Percentiles rank a stretch among this genome's conserved stretches.
Evolutionary conservation across 2,888 invertebrate genomes (phyloP).

Genomic region (Drosophila longiperda): DNA sequence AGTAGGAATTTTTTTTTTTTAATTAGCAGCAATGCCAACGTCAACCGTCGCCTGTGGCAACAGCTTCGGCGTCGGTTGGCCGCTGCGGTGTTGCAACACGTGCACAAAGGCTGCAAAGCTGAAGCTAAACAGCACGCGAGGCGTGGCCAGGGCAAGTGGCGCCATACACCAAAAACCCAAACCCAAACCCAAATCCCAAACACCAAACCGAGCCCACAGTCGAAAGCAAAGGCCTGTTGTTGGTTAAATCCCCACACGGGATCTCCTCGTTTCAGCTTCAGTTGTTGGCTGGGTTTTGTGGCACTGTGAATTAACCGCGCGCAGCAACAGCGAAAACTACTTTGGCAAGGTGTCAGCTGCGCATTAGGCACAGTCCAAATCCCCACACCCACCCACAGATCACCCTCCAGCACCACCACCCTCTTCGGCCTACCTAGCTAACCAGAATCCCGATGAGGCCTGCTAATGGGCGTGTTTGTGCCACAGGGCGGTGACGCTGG

Average conservation of each 20-base stretch:
- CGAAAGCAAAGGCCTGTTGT: constrained; percentile 39
- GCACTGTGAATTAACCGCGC: constrained; percentile 60
- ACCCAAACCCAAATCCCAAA: not conserved
- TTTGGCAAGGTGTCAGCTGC: constrained; percentile 79
- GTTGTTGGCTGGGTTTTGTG: constrained; percentile 26
- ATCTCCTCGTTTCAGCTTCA: constrained; percentile 38
- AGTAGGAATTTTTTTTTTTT: constrained; percentile 65
- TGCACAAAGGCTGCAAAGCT: constrained; percentile 41
- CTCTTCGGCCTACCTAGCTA: not conserved
- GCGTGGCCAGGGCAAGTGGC: constrained; percentile 27
- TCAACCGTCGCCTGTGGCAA: constrained; percentile 52
- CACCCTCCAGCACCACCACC: constrained; percentile 4
- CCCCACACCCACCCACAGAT: constrained; percentile 6
- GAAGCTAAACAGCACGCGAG: not conserved
- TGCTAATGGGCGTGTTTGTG: constrained; percentile 75
- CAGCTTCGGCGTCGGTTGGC: constrained; percentile 12
- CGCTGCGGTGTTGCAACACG: constrained; percentile 70
- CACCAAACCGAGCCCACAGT: not conserved
- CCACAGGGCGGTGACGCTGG: constrained; percentile 55
- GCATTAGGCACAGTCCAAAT: constrained; percentile 58
- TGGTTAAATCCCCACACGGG: constrained; percentile 65
- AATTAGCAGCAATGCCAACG: constrained; percentile 65
- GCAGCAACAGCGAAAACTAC: constrained; percentile 74
- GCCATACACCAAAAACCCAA: constrained; percentile 7
- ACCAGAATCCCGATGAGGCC: constrained; percentile 38